Conservation (phyloP, 2,113 vertebrate species). For the Rhinoptilus africanus region DNA sequence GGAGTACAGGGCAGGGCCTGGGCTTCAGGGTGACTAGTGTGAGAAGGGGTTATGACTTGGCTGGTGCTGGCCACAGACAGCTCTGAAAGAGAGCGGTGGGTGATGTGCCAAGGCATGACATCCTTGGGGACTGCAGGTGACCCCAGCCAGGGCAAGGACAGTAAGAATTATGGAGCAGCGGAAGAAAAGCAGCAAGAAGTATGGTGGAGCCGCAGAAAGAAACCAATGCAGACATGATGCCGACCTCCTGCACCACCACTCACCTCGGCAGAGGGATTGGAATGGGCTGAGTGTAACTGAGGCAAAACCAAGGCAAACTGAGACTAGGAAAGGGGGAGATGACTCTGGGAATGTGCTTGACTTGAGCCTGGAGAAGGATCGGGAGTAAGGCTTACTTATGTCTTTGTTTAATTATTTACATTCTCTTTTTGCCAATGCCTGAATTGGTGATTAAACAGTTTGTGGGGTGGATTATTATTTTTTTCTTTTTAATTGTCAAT, state of each 20-base stretch:
- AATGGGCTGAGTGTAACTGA: background rate
- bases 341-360: background rate
- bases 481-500: background rate
- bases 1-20: background rate
- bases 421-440: background rate
- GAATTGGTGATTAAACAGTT: background rate
- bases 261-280: accelerated
- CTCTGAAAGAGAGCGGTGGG: background rate
- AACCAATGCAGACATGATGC: background rate
- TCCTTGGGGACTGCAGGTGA: background rate
- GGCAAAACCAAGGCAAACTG: background rate
- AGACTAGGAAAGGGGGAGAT: background rate
- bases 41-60: background rate
- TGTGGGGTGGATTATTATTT: background rate
- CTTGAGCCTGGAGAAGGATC: background rate
- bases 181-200: background rate
- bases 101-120: background rate
- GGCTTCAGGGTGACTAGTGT: too few relatives aligned
- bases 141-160: background rate
- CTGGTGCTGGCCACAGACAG: background rate
- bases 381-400: background rate
- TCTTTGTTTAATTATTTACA: background rate
- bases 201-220: background rate
- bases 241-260: accelerated
- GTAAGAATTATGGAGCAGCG: background rate